These are phyloP conservation scores for Cnemophilus loriae DNA, from an alignment of 2,113 vertebrate species.

Conservation along the genomic window DNA sequence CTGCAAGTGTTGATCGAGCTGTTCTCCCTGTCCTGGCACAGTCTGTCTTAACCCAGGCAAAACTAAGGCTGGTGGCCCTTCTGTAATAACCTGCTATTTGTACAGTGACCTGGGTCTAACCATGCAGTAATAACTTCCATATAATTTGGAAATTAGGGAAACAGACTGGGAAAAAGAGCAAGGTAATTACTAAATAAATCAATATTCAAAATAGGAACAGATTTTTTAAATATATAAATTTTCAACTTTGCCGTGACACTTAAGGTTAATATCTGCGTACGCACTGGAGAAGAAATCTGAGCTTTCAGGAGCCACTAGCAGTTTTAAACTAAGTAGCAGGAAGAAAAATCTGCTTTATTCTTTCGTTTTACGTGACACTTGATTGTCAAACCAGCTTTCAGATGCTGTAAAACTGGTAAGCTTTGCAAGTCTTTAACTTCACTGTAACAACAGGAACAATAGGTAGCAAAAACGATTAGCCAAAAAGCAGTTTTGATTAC, in stretches of 20 bases:
- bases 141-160: background rate
- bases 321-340: background rate
- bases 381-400: background rate
- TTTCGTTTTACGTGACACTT: fast-evolving
- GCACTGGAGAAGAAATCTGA: background rate
- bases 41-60: background rate
- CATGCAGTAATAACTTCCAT: background rate
- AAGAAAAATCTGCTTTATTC: background rate
- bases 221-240: background rate
- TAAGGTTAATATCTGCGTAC: background rate
- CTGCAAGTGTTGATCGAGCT: background rate
- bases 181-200: background rate
- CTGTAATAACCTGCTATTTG: background rate
- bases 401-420: background rate
- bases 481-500: background rate
- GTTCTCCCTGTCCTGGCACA: background rate
- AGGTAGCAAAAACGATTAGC: background rate
- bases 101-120: background rate
- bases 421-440: background rate
- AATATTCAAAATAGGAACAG: background rate
- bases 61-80: background rate
- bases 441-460: background rate
- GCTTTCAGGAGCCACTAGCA: background rate
- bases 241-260: background rate
- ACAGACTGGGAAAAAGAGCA: background rate